Conservation (phyloP, 2,888 invertebrate genomes). For the Zaprionus obscuricornis region DNA sequence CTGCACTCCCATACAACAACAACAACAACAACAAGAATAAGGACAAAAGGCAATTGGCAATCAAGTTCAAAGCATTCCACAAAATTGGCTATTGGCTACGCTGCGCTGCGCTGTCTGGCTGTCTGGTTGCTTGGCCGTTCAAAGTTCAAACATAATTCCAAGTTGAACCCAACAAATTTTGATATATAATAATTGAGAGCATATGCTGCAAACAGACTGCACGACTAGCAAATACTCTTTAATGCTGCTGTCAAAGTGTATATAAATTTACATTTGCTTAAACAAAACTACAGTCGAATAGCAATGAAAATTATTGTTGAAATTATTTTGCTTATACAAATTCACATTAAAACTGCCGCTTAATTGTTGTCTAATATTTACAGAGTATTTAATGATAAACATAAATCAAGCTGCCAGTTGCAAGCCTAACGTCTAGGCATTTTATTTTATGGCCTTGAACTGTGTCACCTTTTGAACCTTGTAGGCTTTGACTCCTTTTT, state of each 20-base stretch:
- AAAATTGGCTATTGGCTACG: conserved; percentile 18
- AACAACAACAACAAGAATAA: too few species aligned
- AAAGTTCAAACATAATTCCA: conserved; percentile 7
- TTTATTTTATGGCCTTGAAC: conserved; percentile 45
- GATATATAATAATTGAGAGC: not conserved
- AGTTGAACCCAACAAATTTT: conserved; percentile 14
- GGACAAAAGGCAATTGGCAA: conserved; percentile 30
- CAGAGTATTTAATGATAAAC: too few species aligned
- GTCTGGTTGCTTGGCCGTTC: not conserved
- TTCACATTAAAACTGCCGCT: too few species aligned
- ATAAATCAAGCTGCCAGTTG: conserved; percentile 11
- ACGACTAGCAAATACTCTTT: too few species aligned
- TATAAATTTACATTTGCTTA: too few species aligned
- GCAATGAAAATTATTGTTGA: too few species aligned
- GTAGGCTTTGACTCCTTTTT: not conserved
- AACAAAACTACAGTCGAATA: too few species aligned
- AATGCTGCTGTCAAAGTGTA: too few species aligned
- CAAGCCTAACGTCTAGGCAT: conserved; percentile 44
- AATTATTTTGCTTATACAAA: too few species aligned
- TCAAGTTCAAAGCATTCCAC: conserved; percentile 43
- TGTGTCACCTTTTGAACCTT: conserved; percentile 62
- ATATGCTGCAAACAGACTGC: not conserved
- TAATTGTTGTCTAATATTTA: too few species aligned
- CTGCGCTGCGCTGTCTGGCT: conserved; percentile 16
- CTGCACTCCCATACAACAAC: conserved; percentile 1